Percentiles rank a stretch among this genome's conserved stretches.
These are phyloP conservation scores for Ceratina calcarata DNA, from an alignment of 1,140 invertebrate species.

Conservation along the genomic window DNA sequence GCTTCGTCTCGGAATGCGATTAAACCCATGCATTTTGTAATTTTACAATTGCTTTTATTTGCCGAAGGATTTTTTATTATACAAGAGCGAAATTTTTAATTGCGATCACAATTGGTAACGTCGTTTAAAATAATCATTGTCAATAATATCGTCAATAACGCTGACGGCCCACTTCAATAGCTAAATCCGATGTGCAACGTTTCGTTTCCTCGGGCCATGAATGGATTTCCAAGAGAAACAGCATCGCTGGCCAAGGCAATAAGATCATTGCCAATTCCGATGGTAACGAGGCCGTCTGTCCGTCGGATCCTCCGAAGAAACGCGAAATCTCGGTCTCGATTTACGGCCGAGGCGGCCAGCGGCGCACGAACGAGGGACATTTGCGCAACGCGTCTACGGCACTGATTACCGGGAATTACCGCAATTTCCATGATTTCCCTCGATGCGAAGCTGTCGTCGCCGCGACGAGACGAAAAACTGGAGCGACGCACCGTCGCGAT, in stretches of 20 bases:
- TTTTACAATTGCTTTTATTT: too few species aligned
- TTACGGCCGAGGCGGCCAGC: slow-evolving; percentile 11
- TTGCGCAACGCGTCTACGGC: slow-evolving; percentile 54
- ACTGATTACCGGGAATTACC: slow-evolving; percentile 67
- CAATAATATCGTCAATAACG: too few species aligned
- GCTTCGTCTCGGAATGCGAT: too few species aligned
- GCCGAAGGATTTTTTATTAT: too few species aligned
- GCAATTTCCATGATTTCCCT: slow-evolving; percentile 68
- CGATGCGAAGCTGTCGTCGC: slow-evolving; percentile 11
- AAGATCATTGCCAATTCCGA: slow-evolving; percentile 36
- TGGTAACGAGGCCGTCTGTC: slow-evolving; percentile 32
- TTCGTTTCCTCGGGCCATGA: neutral
- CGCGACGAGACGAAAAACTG: slow-evolving; percentile 50
- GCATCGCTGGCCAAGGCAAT: slow-evolving; percentile 35
- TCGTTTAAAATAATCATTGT: too few species aligned
- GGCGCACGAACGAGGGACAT: slow-evolving; percentile 28
- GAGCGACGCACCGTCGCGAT: slow-evolving; percentile 32
- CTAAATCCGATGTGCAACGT: too few species aligned
- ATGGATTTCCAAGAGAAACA: neutral
- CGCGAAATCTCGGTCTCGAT: slow-evolving; percentile 38
- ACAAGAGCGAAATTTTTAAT: too few species aligned
- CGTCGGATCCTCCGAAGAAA: slow-evolving; percentile 7
- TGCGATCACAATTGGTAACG: too few species aligned
- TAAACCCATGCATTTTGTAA: too few species aligned
- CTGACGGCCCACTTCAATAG: too few species aligned